Percentiles rank a stretch among this genome's conserved stretches.
Conservation (phyloP, 1,140 invertebrate species). For the Sitodiplosis mosellana region DNA sequence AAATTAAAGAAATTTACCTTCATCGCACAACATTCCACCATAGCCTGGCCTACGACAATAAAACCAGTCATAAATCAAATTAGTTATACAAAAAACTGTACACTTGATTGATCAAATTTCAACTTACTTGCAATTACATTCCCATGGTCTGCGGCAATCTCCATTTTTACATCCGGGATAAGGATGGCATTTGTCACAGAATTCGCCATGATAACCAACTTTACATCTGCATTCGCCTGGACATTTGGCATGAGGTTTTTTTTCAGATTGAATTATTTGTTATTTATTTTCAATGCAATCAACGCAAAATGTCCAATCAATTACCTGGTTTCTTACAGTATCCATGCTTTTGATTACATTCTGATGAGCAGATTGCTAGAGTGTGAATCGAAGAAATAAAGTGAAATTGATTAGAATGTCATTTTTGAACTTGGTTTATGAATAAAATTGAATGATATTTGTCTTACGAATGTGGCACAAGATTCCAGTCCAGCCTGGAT, state of each 20-base stretch:
- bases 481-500: conserved; percentile 70
- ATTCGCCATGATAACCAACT: conserved; percentile 67
- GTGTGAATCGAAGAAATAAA: conserved; percentile 2
- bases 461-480: conserved; percentile 69
- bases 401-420: not conserved
- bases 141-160: conserved; percentile 68
- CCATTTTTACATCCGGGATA: conserved; percentile 78
- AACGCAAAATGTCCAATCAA: no score
- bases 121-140: conserved; percentile 51
- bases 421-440: no score
- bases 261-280: not conserved
- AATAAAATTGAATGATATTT: not conserved
- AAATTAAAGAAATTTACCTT: conserved; percentile 30
- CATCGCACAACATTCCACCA: conserved; percentile 76
- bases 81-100: no score
- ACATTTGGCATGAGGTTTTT: not conserved
- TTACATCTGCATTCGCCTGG: conserved; percentile 50
- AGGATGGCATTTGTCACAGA: conserved; percentile 62
- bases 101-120: no score
- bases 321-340: conserved; percentile 67
- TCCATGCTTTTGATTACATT: conserved; percentile 66
- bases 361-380: conserved; percentile 60
- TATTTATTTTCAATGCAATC: conserved; percentile 24
- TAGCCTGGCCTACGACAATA: conserved; percentile 51
- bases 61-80: no score